Percentiles rank a stretch among this genome's conserved stretches.
Conservation (phyloP, 2,888 invertebrate genomes). For the Hartigia nigra region DNA sequence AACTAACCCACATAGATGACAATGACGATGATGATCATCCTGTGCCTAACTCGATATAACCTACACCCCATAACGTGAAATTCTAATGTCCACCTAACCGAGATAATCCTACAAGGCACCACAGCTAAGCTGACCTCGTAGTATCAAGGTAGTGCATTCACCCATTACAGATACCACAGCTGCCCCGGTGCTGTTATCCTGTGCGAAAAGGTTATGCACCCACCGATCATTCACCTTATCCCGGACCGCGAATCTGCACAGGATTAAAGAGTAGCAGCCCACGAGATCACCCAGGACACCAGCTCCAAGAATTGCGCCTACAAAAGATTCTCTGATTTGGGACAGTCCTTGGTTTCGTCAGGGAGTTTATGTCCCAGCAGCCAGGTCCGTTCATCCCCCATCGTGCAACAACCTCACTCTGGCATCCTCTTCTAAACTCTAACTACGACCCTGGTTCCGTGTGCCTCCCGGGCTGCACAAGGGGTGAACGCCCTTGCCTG, state of each 20-base stretch:
- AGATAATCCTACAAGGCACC: not conserved
- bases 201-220: slow-evolving; percentile 64
- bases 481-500: slow-evolving; percentile 64
- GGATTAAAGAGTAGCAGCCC: not conserved
- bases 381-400: slow-evolving; percentile 37
- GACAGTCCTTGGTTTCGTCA: not conserved
- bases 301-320: not conserved
- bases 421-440: slow-evolving; percentile 37
- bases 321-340: not conserved
- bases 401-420: slow-evolving; percentile 36
- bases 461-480: slow-evolving; percentile 63
- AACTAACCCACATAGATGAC: not conserved
- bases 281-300: slow-evolving; percentile 10
- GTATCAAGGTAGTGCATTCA: not conserved
- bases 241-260: slow-evolving; percentile 33
- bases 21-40: not conserved
- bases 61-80: not conserved
- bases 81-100: not conserved
- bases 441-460: slow-evolving; percentile 62
- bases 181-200: slow-evolving; percentile 52
- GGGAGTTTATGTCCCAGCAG: not conserved
- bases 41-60: not conserved
- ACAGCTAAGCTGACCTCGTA: not conserved
- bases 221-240: slow-evolving; percentile 58
- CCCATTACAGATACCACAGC: slow-evolving; percentile 4